Evolutionary conservation across 2,888 invertebrate species (phyloP).

Genomic region (Sipha maydis): DNA sequence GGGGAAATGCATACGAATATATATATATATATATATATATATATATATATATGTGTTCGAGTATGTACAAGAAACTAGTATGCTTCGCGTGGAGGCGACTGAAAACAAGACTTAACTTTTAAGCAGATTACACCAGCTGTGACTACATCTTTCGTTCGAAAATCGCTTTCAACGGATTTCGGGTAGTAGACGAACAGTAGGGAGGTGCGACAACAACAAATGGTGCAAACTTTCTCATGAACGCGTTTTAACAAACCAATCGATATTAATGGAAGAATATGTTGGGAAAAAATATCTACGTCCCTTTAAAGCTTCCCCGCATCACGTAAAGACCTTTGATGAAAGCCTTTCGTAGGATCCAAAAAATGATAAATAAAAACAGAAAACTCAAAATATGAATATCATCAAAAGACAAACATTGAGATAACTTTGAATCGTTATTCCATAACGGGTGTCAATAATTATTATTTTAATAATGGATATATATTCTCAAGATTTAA

Average conservation of each 20-base stretch:
- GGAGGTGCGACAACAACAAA: slow-evolving; percentile 42
- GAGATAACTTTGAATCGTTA: background rate
- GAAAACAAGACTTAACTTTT: slow-evolving; percentile 62
- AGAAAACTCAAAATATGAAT: slow-evolving; percentile 1
- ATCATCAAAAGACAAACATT: background rate
- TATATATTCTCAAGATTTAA: no score
- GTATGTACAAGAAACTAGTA: slow-evolving; percentile 43
- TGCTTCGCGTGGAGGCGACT: slow-evolving; percentile 5
- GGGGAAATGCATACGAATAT: background rate
- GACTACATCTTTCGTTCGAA: slow-evolving; percentile 59
- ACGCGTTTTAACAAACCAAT: slow-evolving; percentile 49
- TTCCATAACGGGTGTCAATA: background rate
- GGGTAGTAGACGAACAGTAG: background rate
- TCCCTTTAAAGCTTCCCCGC: slow-evolving; percentile 23
- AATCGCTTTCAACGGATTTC: slow-evolving; percentile 60
- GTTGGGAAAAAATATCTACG: slow-evolving; percentile 31
- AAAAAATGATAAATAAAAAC: background rate
- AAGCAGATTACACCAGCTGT: slow-evolving; percentile 62
- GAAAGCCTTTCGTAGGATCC: background rate
- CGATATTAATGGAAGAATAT: slow-evolving; percentile 51
- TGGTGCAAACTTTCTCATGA: slow-evolving; percentile 53
- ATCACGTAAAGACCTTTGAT: slow-evolving; percentile 21
- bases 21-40: background rate
- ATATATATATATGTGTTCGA: background rate
- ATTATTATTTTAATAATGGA: background rate